Evolutionary conservation across 2,113 vertebrate species (phyloP).

Genomic region (Saccopteryx bilineata): DNA sequence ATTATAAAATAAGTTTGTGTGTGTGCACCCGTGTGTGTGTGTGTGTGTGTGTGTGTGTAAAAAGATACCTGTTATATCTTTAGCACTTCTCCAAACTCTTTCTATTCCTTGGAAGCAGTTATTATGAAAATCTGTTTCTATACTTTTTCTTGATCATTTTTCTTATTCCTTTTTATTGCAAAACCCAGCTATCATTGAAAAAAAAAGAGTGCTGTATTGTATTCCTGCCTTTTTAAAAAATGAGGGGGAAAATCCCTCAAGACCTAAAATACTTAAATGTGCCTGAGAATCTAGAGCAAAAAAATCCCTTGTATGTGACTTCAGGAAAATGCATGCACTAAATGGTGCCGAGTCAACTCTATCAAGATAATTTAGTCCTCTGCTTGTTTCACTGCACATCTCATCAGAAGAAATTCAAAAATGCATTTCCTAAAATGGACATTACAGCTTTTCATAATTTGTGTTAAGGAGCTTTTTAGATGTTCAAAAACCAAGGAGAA

Average conservation of each 20-base stretch:
- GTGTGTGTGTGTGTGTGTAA: background rate
- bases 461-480: background rate
- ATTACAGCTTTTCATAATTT: background rate
- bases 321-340: background rate
- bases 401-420: conserved; percentile 3
- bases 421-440: conserved; percentile 5
- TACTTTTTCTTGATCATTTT: conserved; percentile 42
- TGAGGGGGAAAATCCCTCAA: background rate
- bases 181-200: background rate
- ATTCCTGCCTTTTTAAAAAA: background rate
- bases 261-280: background rate
- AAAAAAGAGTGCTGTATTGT: background rate
- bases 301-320: background rate
- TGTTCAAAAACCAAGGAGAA: conserved; percentile 8
- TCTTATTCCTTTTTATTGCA: background rate
- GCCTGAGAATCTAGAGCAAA: conserved; percentile 3
- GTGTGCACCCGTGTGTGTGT: no score
- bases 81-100: background rate
- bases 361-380: background rate
- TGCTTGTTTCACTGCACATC: background rate
- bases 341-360: background rate
- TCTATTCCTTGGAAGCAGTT: conserved; percentile 32
- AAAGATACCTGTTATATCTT: background rate
- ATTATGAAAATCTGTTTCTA: conserved; percentile 41
- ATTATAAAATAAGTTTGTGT: background rate